Percentiles rank a stretch among this genome's conserved stretches.
phyloP scores from a whole-genome alignment of 2,797 vertebrate genomes.

The Poecile montanus region DNA sequence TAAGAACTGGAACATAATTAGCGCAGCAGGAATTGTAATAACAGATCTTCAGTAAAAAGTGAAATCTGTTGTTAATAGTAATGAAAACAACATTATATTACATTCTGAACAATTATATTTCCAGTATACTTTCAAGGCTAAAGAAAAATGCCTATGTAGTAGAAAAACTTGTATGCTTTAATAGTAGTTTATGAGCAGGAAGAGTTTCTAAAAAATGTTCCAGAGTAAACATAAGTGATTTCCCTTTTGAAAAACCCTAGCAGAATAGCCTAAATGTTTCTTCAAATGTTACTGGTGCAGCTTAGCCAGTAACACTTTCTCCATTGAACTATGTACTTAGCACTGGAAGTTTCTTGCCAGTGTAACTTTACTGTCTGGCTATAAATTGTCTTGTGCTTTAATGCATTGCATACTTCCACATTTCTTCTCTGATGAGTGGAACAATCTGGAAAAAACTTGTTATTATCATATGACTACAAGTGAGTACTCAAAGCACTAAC shows the following conservation, averaged over 20 bases:
- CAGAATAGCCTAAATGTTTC: conserved; percentile 18
- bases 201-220: conserved; percentile 42
- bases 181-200: background rate
- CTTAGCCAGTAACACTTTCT: conserved; percentile 25
- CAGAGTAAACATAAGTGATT: conserved; percentile 51
- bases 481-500: background rate
- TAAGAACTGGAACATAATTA: background rate
- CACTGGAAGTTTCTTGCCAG: background rate
- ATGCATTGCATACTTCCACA: background rate
- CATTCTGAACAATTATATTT: background rate
- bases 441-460: background rate
- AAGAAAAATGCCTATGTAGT: background rate
- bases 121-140: background rate
- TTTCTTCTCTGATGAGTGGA: background rate
- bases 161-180: conserved; percentile 1
- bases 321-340: background rate
- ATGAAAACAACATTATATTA: background rate
- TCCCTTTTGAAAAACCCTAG: conserved; percentile 20
- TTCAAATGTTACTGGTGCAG: background rate
- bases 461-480: background rate
- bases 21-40: background rate
- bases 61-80: background rate
- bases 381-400: background rate
- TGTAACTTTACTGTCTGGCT: background rate
- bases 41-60: background rate